Evolutionary conservation across 2,888 invertebrate genomes (phyloP).

Genomic region (Hypolimnas misippus): DNA sequence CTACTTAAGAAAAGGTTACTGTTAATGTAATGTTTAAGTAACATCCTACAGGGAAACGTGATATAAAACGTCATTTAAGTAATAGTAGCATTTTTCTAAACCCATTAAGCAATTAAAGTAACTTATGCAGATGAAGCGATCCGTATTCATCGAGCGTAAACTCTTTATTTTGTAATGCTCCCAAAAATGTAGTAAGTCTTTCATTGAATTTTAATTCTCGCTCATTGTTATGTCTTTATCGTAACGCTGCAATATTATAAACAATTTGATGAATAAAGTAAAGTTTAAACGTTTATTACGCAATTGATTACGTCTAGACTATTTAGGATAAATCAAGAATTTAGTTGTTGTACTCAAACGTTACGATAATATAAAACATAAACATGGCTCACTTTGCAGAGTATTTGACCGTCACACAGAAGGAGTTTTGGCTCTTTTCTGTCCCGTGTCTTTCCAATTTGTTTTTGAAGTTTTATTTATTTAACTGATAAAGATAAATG

Average conservation of each 20-base stretch:
- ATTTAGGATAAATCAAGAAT: no score
- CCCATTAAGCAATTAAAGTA: slow-evolving; percentile 30
- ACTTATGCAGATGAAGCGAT: slow-evolving; percentile 30
- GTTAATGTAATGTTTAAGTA: slow-evolving; percentile 29
- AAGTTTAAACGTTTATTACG: no score
- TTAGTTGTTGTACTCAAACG: background rate
- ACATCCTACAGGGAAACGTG: slow-evolving; percentile 25
- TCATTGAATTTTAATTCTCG: slow-evolving; percentile 34
- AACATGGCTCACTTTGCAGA: background rate
- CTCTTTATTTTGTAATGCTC: slow-evolving; percentile 32
- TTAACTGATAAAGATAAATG: no score
- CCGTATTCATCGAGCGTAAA: slow-evolving; percentile 39
- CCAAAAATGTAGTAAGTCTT: slow-evolving; percentile 26
- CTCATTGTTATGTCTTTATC: slow-evolving; percentile 12
- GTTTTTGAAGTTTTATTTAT: no score
- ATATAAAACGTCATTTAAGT: slow-evolving; percentile 27
- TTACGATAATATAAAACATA: background rate
- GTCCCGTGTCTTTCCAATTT: no score
- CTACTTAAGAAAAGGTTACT: background rate
- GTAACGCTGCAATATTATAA: slow-evolving; percentile 5
- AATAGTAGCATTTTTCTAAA: slow-evolving; percentile 28
- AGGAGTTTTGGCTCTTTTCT: no score
- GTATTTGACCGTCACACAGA: background rate
- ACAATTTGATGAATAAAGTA: background rate
- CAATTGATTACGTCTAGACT: no score